Percentiles rank a stretch among this genome's conserved stretches.
Conservation (phyloP, 2,888 invertebrate species). For the Drosophila meridiana region DNA sequence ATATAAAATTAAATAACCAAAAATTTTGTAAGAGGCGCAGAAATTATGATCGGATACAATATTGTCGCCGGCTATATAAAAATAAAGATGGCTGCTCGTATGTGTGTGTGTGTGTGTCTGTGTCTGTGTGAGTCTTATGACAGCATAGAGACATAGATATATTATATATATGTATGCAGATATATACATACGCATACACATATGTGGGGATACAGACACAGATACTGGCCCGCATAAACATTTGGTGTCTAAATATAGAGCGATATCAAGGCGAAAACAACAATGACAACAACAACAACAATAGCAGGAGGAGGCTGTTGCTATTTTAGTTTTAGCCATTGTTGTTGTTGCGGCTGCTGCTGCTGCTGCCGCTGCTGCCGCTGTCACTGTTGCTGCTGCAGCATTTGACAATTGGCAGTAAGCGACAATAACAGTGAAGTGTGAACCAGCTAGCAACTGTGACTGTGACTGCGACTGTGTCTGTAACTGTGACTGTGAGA, state of each 20-base stretch:
- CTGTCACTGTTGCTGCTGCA: conserved; percentile 17
- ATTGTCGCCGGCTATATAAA: conserved; percentile 73
- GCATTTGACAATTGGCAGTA: conserved; percentile 22
- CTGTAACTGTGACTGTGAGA: conserved; percentile 5
- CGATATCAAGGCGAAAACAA: conserved; percentile 62
- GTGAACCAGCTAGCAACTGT: conserved; percentile 4
- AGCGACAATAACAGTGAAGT: conserved; percentile 17
- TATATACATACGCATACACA: conserved; percentile 14
- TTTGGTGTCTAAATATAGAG: conserved; percentile 52
- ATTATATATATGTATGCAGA: conserved; percentile 8
- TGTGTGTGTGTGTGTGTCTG: conserved; percentile 16
- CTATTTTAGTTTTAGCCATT: conserved; percentile 51
- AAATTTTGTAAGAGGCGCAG: conserved; percentile 40
- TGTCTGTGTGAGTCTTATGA: conserved; percentile 42
- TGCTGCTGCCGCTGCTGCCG: conserved; percentile 17
- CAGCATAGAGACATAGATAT: conserved; percentile 44
- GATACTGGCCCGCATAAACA: conserved; percentile 30
- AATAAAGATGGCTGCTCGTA: conserved; percentile 37
- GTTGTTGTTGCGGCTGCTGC: conserved; percentile 38
- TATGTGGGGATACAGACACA: conserved; percentile 30
- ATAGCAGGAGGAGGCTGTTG: conserved; percentile 37
- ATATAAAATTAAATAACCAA: conserved; percentile 54
- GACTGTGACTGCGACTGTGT: neutral
- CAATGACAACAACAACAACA: conserved; percentile 37
- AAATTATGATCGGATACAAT: conserved; percentile 71